Percentiles rank a stretch among this genome's conserved stretches.
Conservation (phyloP, 2,797 vertebrate species). For the Caiman crocodilus region DNA sequence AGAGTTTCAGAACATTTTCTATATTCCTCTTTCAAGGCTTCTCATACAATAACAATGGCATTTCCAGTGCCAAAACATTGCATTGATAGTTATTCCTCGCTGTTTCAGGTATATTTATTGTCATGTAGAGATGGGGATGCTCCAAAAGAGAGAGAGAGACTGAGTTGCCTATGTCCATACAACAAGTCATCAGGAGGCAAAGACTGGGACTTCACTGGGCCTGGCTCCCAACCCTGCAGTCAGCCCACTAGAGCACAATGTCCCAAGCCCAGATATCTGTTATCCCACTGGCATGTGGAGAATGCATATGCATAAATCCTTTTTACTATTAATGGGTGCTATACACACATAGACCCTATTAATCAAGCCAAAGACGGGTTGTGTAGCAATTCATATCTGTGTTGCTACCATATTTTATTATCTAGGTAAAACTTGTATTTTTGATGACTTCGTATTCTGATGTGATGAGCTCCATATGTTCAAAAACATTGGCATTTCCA, state of each 20-base stretch:
- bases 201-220: background rate
- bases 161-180: background rate
- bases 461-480: slow-evolving; percentile 18
- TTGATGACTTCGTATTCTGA: background rate
- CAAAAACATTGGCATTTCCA: background rate
- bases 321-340: background rate
- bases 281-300: background rate
- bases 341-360: background rate
- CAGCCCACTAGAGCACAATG: background rate
- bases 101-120: background rate
- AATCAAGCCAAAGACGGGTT: background rate
- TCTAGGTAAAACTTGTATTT: background rate
- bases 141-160: background rate
- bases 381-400: background rate
- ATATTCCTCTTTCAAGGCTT: background rate
- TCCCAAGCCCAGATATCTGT: background rate
- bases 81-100: background rate
- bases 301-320: background rate
- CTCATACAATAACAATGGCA: background rate
- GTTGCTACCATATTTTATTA: background rate
- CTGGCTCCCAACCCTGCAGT: background rate
- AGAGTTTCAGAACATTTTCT: background rate
- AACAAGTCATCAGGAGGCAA: background rate
- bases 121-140: no score
- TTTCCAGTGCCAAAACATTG: background rate